Evolutionary conservation across 2,113 vertebrate genomes (phyloP).

Genomic region (Todiramphus saurophagus): DNA sequence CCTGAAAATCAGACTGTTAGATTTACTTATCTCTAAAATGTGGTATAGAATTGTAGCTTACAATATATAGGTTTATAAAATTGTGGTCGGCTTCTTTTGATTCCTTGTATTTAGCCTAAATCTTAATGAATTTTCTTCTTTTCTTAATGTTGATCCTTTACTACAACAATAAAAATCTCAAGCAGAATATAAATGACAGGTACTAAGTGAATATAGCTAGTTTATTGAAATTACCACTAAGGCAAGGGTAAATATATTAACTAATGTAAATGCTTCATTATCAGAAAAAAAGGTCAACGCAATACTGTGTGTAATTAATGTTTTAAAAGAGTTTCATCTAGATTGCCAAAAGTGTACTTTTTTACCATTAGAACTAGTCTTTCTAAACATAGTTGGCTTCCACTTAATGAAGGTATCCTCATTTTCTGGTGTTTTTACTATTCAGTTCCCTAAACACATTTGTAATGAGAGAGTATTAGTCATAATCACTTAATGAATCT

Average conservation of each 20-base stretch:
- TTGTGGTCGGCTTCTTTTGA: background rate
- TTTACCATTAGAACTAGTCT: background rate
- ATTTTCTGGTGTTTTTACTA: background rate
- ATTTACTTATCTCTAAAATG: background rate
- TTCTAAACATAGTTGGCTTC: background rate
- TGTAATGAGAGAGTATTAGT: background rate
- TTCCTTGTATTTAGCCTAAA: background rate
- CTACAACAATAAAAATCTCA: background rate
- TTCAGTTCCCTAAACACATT: background rate
- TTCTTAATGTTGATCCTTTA: background rate
- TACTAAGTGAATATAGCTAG: background rate
- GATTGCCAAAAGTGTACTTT: background rate
- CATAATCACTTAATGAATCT: background rate
- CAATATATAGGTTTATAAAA: background rate
- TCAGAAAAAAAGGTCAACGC: background rate
- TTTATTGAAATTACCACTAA: background rate
- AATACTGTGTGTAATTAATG: background rate
- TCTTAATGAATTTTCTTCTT: background rate
- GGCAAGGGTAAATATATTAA: background rate
- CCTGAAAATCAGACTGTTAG: background rate
- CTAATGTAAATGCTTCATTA: background rate
- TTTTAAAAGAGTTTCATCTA: background rate
- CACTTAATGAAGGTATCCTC: fast-evolving
- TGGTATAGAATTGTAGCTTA: background rate
- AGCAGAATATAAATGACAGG: background rate